Percentiles rank a stretch among this genome's conserved stretches.
Evolutionary conservation across 2,888 invertebrate genomes (phyloP).

Genomic region (Lapara coniferarum): DNA sequence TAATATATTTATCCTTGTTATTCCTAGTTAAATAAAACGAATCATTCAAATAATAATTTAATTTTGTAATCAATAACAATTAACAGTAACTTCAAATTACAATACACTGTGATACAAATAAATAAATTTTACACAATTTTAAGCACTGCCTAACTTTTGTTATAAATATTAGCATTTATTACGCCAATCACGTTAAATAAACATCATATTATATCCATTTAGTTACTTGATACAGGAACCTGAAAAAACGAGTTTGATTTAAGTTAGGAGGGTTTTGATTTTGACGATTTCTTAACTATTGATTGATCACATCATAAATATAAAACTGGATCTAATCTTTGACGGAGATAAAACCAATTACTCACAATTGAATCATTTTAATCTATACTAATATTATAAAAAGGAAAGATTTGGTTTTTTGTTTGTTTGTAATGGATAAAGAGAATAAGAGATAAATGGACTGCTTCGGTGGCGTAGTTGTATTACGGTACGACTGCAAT

Average conservation of each 20-base stretch:
- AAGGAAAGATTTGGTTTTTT: no score
- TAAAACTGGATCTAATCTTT: not conserved
- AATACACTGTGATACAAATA: not conserved
- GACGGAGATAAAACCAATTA: not conserved
- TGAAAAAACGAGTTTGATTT: not conserved
- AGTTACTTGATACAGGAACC: slow-evolving; percentile 14
- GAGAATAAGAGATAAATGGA: no score
- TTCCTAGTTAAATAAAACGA: no score
- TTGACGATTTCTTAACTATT: no score
- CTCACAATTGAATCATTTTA: slow-evolving; percentile 1
- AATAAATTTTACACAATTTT: not conserved
- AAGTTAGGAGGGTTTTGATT: no score
- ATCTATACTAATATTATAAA: no score
- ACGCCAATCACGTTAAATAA: no score
- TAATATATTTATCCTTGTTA: no score
- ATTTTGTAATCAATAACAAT: not conserved
- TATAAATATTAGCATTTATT: no score
- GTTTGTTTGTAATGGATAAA: no score
- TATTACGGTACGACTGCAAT: no score
- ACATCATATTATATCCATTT: not conserved
- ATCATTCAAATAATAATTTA: not conserved
- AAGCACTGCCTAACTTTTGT: not conserved
- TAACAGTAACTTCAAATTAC: not conserved
- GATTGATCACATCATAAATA: not conserved
- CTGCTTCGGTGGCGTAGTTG: no score